Conservation (phyloP, 2,888 invertebrate species). For the Tachina fera region DNA sequence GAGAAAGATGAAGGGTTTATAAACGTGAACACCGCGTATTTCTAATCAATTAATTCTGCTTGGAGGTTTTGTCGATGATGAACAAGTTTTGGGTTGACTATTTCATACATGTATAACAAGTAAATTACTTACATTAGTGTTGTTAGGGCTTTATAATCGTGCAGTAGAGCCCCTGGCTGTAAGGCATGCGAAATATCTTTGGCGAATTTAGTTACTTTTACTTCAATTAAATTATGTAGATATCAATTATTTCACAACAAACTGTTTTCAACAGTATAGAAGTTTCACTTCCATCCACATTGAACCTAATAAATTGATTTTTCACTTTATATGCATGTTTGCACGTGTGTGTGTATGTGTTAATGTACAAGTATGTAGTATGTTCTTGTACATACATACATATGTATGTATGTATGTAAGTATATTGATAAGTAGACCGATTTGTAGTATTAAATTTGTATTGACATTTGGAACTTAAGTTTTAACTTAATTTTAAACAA, state of each 20-base stretch:
- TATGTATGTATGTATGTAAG: neutral
- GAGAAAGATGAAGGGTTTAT: neutral
- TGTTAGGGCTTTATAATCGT: slow-evolving; percentile 1
- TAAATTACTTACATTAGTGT: slow-evolving; percentile 26
- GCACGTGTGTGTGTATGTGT: neutral
- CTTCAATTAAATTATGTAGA: neutral
- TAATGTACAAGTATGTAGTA: neutral
- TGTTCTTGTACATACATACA: neutral
- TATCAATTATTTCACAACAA: neutral
- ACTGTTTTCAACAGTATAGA: neutral
- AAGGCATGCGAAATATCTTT: slow-evolving; percentile 21
- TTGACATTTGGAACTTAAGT: neutral
- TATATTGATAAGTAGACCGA: neutral
- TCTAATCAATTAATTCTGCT: too few species aligned
- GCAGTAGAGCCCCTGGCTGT: neutral
- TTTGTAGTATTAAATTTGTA: slow-evolving; percentile 1
- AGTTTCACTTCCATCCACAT: slow-evolving; percentile 21
- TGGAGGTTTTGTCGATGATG: too few species aligned
- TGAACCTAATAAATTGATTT: slow-evolving; percentile 40
- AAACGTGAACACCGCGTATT: too few species aligned
- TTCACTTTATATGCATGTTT: slow-evolving; percentile 16
- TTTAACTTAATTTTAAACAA: neutral
- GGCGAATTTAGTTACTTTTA: slow-evolving; percentile 28
- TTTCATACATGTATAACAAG: neutral
- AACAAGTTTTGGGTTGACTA: too few species aligned